Evolutionary conservation across 2,888 invertebrate species (phyloP), one percentile per base, ranked within the genome.

Genomic region (Pyralis farinalis): DNA sequence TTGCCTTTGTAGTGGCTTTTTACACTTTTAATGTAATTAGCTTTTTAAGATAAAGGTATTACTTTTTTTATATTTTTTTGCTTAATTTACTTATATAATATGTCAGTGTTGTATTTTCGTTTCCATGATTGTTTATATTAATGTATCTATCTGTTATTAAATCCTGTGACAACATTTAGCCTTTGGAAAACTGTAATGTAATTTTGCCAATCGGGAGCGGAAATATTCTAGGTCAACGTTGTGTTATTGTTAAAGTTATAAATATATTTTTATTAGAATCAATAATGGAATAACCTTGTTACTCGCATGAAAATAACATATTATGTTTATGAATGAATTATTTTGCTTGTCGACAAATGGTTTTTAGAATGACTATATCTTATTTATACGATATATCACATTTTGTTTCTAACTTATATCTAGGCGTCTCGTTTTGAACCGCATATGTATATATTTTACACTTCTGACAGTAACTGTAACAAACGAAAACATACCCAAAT

Each of bases 31-130:
- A 62, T 53, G 51, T 63, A 55, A 46, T 54, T 47, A 58, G 63
- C 47, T 59, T 4, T 16, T 16, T 55, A 54, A 59, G 52, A 62
- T 60, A 49, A 30, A 37, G 22, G 28, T 16, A 35, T 40, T n/a
- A n/a, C n/a, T 40, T 44, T 35, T 10, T 16, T 36, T 25, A 42
- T 51, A 58, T 68, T 61, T 51, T 54, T 63, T 62, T 43, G 62
- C 63, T 62, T 67, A 58, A 55, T 63, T 59, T 63, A 51, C 48
- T 58, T 60, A 55, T 55, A 58, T 57, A 50, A 58, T 59, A 40
- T 47, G 54, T 66, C 52, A 49, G 53, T 70, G 70, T 69, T 58
- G 65, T 68, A 54, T 54, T 47, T 47, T 44, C 40, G 47, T 42
- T 40, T 42, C n/a, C 44, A 34, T 42, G 42, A 46, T 40, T 43